Evolutionary conservation across 2,888 invertebrate species (phyloP), one percentile per base, ranked within the genome.

Genomic region (Hemicrepidius hirtus): DNA sequence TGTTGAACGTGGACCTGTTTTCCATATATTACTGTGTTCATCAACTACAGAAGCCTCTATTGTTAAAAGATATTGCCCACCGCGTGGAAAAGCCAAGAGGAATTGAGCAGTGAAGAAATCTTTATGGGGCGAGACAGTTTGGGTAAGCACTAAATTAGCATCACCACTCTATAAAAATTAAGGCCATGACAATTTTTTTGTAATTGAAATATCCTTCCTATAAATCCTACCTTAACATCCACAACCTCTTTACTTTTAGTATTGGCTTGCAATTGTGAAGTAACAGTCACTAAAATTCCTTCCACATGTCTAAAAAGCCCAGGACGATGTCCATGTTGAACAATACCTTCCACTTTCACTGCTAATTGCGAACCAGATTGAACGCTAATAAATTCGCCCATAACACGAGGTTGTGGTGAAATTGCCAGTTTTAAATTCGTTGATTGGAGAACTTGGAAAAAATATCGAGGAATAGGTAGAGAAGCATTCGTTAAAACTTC

Each of bases 91-190:
- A 0, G 92, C 91, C 40, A 98, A 88, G 60, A 98, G 88, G 86
- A 98, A 97, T 85, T 96, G 96, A 0, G 96, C 95, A 0, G 95
- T 94, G 86, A 98, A 97, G 88, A 97, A 98, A 84, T 98, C 98
- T 28, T 96, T 93, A 81, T 97, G 95, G 0, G 97, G 97, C 9
- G 92, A 91, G 1, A 97, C 96, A 0, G 93, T 94, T 85, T 97
- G 96, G 24, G 92, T 93, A 64, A 95, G 88, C 0, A 85, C 84
- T 0, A 88, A 85, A 76, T 87, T 81, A 21, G 81, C 80, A 62
- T 86, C 86, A 46, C 82, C 77, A 70, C 82, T 86, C 87, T 88
- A 75, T 37, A 83, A 79, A 67, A 64, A 35, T n/a, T n/a, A n/a
- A n/a, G n/a, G n/a, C n/a, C n/a, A n/a, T n/a, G n/a, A n/a, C n/a